Percentiles rank a stretch among this genome's conserved stretches.
Conservation (phyloP, 2,113 vertebrate species). For the Halichoeres trimaculatus region DNA sequence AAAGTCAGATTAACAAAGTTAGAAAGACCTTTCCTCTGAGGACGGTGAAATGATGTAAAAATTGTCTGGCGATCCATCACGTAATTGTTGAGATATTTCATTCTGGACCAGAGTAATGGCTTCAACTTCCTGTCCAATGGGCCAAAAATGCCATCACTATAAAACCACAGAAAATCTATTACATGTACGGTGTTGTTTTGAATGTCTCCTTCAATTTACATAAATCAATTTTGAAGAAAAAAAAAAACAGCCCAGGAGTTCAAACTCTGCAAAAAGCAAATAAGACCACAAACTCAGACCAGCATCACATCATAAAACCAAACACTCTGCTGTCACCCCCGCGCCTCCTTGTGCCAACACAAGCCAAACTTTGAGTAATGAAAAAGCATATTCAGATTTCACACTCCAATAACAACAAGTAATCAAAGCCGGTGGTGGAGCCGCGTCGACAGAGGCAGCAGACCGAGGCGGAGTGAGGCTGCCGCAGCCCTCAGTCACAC, state of each 20-base stretch:
- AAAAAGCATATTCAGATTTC: conserved; percentile 83
- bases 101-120: not conserved
- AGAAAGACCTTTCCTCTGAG: not conserved
- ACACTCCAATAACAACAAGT: conserved; percentile 83
- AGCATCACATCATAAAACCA: conserved; percentile 41
- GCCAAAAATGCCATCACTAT: not conserved
- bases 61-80: not conserved
- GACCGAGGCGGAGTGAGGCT: conserved; percentile 71
- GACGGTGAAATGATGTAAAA: not conserved
- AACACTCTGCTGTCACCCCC: conserved; percentile 34
- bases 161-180: not conserved
- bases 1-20: not conserved
- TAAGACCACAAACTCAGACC: conserved; percentile 29
- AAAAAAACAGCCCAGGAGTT: conserved; percentile 11
- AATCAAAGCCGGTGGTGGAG: conserved; percentile 75
- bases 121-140: not conserved
- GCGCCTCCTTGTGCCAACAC: conserved; percentile 47
- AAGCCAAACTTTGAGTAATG: conserved; percentile 78
- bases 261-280: conserved; percentile 23
- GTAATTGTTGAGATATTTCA: not conserved
- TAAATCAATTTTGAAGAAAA: not conserved
- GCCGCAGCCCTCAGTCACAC: conserved; percentile 73
- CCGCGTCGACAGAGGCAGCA: conserved; percentile 64
- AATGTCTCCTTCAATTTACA: not conserved
- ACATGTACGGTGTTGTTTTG: not conserved